Conservation (phyloP, 2,888 invertebrate species). For the Didymodactylos carnosus region DNA sequence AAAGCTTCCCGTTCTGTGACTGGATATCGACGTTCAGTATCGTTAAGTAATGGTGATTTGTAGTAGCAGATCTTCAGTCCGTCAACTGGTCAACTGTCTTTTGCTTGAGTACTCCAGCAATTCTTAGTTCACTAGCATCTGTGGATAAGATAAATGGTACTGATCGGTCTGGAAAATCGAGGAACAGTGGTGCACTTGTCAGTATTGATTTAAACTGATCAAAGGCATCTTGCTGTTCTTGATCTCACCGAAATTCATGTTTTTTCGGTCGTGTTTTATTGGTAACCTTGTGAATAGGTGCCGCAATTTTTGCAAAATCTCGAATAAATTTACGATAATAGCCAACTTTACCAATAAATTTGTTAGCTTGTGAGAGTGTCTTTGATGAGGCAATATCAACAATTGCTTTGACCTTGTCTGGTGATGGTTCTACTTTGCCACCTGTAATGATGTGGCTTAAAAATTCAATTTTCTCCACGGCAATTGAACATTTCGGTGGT, state of each 20-base stretch:
- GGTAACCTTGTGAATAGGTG: background rate
- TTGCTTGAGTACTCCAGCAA: background rate
- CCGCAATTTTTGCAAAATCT: background rate
- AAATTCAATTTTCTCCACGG: background rate
- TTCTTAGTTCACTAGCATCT: background rate
- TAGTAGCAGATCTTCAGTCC: no score
- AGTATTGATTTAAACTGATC: background rate
- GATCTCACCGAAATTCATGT: background rate
- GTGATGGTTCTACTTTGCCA: background rate
- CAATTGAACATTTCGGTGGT: background rate
- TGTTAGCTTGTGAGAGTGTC: background rate
- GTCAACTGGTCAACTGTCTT: background rate
- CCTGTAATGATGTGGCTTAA: background rate
- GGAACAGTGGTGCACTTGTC: background rate
- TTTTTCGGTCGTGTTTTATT: background rate
- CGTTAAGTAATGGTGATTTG: no score
- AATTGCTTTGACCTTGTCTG: background rate
- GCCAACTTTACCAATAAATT: background rate
- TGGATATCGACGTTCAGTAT: no score
- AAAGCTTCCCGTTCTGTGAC: background rate
- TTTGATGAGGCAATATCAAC: background rate
- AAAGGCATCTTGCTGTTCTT: background rate
- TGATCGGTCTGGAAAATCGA: background rate
- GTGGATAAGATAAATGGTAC: background rate
- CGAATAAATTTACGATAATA: background rate